phyloP scores from a whole-genome alignment of 1,140 invertebrate species.

The Grapholita molesta region DNA sequence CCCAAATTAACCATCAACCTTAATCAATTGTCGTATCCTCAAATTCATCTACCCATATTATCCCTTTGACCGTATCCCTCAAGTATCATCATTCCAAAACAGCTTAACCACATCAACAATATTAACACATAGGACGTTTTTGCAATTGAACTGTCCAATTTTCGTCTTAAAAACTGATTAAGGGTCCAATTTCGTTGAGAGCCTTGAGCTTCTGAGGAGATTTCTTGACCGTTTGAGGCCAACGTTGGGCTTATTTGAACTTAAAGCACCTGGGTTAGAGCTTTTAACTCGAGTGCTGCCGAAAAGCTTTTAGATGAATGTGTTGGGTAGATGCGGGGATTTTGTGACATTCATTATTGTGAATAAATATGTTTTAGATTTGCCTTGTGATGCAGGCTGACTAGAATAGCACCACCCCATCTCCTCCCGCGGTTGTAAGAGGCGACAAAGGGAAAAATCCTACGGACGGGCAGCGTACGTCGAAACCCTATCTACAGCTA shows the following conservation, averaged over 20 bases:
- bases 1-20: not conserved
- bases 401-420: no score
- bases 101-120: not conserved
- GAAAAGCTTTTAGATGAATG: constrained; percentile 1
- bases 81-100: not conserved
- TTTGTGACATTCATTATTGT: no score
- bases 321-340: not conserved
- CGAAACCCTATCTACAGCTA: no score
- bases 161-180: constrained; percentile 14
- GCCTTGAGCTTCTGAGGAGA: not conserved
- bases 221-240: not conserved
- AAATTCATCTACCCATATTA: not conserved
- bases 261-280: constrained; percentile 2
- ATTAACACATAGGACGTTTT: not conserved
- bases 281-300: not conserved
- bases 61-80: not conserved
- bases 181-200: constrained; percentile 2
- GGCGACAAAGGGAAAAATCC: no score
- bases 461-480: no score
- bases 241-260: not conserved
- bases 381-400: no score
- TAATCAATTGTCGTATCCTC: not conserved
- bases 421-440: no score
- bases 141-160: not conserved
- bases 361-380: no score